phyloP scores from a whole-genome alignment of 2,797 vertebrate genomes.

The Myioborus melanocephalus region DNA sequence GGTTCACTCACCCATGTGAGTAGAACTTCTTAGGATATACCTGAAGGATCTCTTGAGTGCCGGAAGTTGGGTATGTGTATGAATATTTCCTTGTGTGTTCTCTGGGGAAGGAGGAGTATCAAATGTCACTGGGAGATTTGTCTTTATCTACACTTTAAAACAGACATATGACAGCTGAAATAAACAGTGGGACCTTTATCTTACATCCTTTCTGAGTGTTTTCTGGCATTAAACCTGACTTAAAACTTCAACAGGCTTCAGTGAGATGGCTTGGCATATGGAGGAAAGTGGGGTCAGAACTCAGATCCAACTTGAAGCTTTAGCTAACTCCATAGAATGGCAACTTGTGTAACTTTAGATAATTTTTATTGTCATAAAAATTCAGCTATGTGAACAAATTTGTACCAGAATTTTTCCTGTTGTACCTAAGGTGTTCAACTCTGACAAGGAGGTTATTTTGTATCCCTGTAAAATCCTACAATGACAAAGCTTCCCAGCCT shows the following conservation, averaged over 20 bases:
- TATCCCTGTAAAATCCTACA: not conserved
- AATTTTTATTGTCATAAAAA: not conserved
- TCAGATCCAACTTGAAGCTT: not conserved
- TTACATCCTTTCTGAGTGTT: not conserved
- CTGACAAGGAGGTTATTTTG: not conserved
- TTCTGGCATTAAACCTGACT: not conserved
- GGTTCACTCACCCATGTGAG: not conserved
- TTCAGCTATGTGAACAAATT: not conserved
- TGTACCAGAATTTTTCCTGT: not conserved
- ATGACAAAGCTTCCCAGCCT: not conserved
- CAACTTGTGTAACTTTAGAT: not conserved
- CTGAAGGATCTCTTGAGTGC: not conserved
- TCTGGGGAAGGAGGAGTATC: not conserved
- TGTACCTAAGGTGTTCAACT: not conserved
- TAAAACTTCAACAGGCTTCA: not conserved
- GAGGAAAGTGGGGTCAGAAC: not conserved
- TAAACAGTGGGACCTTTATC: not conserved
- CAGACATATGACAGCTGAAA: not conserved
- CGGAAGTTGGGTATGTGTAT: not conserved
- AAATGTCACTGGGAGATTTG: not conserved
- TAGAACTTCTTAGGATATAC: not conserved
- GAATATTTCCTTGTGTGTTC: not conserved
- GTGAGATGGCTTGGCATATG: not conserved
- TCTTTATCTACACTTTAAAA: not conserved
- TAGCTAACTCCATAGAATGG: not conserved